Percentiles rank a stretch among this genome's conserved stretches.
Evolutionary conservation across 2,797 vertebrate genomes (phyloP).

Genomic region (Tinamus major): DNA sequence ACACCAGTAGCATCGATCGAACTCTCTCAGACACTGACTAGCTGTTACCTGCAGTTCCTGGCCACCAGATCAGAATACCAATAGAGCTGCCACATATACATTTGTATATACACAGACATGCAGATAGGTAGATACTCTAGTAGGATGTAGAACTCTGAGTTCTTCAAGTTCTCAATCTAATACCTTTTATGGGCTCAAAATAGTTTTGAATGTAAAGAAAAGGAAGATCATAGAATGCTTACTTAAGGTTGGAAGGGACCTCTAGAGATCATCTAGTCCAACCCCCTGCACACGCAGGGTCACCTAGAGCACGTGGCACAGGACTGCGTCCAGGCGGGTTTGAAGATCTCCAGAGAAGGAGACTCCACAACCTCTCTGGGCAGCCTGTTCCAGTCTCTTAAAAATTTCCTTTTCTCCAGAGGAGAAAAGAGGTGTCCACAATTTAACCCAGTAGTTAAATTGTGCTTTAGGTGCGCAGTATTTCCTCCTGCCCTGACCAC

Average conservation of each 20-base stretch:
- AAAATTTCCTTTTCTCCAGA: not conserved
- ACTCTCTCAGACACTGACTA: not conserved
- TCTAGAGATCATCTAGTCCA: too few relatives aligned
- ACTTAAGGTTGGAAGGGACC: too few relatives aligned
- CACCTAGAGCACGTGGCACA: too few relatives aligned
- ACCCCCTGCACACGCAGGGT: too few relatives aligned
- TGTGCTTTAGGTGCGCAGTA: accelerated
- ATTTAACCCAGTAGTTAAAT: accelerated
- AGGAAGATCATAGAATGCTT: not conserved
- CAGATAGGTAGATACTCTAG: not conserved
- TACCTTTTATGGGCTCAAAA: not conserved
- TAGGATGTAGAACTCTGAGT: not conserved
- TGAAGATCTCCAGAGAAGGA: too few relatives aligned
- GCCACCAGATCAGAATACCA: not conserved
- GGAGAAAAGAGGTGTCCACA: not conserved
- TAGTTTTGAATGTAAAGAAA: not conserved
- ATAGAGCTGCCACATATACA: too few relatives aligned
- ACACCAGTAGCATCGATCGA: not conserved
- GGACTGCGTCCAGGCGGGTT: too few relatives aligned
- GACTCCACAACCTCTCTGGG: too few relatives aligned
- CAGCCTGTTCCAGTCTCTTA: not conserved
- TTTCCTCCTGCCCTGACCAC: not conserved
- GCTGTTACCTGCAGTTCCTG: not conserved
- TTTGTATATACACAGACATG: not conserved
- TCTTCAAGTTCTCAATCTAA: not conserved